phyloP scores from a whole-genome alignment of 2,888 invertebrate species.

The Meiosimyza platycephala region DNA sequence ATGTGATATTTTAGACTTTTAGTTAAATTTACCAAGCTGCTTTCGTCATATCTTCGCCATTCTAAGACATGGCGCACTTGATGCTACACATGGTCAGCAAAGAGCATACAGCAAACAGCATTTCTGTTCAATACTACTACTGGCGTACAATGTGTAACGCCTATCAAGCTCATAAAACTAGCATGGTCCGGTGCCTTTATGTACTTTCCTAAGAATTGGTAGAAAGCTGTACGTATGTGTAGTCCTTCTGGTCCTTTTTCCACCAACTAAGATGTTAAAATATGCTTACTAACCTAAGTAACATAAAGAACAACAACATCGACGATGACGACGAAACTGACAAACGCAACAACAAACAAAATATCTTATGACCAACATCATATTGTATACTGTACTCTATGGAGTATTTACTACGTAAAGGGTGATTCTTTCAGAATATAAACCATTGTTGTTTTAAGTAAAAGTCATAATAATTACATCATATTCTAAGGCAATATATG shows the following conservation, averaged over 20 bases:
- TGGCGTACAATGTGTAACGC: too few species aligned
- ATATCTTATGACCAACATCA: constrained; percentile 26
- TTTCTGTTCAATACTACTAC: neutral
- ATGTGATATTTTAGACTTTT: constrained; percentile 19
- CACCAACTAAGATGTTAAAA: constrained; percentile 26
- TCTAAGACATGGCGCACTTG: neutral
- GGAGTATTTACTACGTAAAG: neutral
- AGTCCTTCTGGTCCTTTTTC: constrained; percentile 17
- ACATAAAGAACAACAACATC: constrained; percentile 12
- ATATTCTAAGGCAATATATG: too few species aligned
- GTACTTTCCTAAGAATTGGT: constrained; percentile 20
- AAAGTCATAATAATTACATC: too few species aligned
- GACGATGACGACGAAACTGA: neutral
- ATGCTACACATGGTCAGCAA: constrained; percentile 13
- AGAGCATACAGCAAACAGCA: constrained; percentile 22
- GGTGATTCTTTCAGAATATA: too few species aligned
- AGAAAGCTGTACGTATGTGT: neutral
- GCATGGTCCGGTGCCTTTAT: constrained; percentile 36
- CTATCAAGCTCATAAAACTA: constrained; percentile 23
- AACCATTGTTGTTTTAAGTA: too few species aligned
- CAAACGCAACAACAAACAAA: constrained; percentile 17
- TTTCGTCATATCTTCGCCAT: neutral
- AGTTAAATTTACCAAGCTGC: constrained; percentile 21
- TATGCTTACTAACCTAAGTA: neutral
- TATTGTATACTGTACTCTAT: constrained; percentile 9